Evolutionary conservation across 2,888 invertebrate species (phyloP).

Genomic region (Ptychoptera contaminata): DNA sequence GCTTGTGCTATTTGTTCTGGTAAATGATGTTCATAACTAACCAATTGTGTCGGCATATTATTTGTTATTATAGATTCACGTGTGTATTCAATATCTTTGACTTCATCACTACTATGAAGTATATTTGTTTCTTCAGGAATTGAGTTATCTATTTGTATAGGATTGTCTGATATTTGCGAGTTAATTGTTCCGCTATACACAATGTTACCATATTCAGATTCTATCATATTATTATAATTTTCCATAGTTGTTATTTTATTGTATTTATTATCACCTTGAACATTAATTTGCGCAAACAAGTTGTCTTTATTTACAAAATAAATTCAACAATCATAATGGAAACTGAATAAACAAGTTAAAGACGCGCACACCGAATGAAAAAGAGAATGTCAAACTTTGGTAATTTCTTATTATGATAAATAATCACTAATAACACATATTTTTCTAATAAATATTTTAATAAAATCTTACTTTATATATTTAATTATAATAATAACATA

Average conservation of each 20-base stretch:
- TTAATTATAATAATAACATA: no score
- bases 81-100: neutral
- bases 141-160: neutral
- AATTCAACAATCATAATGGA: no score
- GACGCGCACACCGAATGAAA: no score
- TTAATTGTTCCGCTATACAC: slow-evolving; percentile 1
- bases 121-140: neutral
- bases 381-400: no score
- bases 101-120: no score
- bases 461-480: no score
- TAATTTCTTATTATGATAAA: no score
- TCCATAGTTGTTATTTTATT: neutral
- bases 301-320: no score
- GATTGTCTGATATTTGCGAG: neutral
- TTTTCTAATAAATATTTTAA: no score
- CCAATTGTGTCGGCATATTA: neutral
- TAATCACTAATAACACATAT: no score
- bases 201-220: slow-evolving; percentile 4
- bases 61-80: neutral
- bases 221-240: slow-evolving; percentile 3
- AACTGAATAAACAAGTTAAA: no score
- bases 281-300: neutral
- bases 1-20: neutral
- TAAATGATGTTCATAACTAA: neutral
- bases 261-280: neutral